phyloP scores from a whole-genome alignment of 1,140 invertebrate genomes.

The Pseudachorutes palmiensis region DNA sequence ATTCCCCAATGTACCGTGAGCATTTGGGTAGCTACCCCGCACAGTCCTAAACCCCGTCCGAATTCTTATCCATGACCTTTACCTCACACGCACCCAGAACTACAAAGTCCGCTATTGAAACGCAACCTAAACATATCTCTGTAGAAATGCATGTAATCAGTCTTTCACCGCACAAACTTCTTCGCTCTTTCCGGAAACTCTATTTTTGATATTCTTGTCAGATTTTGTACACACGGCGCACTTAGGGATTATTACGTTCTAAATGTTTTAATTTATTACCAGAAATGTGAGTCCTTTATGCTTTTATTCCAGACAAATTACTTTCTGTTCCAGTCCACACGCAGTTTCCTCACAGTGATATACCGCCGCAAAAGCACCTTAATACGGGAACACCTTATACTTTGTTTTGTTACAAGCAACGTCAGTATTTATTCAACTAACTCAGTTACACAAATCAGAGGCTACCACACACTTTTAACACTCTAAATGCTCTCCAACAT shows the following conservation, averaged over 20 bases:
- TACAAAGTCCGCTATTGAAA: neutral
- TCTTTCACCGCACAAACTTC: neutral
- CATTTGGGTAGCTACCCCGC: neutral
- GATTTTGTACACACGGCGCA: neutral
- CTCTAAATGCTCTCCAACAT: too few relatives aligned
- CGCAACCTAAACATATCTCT: too few relatives aligned
- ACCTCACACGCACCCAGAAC: neutral
- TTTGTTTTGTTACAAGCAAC: too few relatives aligned
- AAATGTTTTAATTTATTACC: neutral
- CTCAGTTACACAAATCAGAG: too few relatives aligned
- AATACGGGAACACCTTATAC: too few relatives aligned
- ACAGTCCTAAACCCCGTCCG: neutral
- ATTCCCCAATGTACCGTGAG: slow-evolving; percentile 33
- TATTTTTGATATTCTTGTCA: neutral
- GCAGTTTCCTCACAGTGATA: too few relatives aligned
- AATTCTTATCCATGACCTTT: neutral
- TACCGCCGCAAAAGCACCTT: too few relatives aligned
- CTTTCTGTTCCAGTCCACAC: too few relatives aligned
- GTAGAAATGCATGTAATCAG: neutral
- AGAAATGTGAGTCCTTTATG: neutral
- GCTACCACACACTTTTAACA: too few relatives aligned
- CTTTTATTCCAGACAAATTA: neutral
- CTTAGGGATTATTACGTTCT: neutral
- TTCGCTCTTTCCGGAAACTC: neutral
- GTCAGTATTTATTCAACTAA: too few relatives aligned